Percentiles rank a stretch among this genome's conserved stretches.
phyloP scores from a whole-genome alignment of 2,888 invertebrate species.

The Chorisops tibialis region DNA sequence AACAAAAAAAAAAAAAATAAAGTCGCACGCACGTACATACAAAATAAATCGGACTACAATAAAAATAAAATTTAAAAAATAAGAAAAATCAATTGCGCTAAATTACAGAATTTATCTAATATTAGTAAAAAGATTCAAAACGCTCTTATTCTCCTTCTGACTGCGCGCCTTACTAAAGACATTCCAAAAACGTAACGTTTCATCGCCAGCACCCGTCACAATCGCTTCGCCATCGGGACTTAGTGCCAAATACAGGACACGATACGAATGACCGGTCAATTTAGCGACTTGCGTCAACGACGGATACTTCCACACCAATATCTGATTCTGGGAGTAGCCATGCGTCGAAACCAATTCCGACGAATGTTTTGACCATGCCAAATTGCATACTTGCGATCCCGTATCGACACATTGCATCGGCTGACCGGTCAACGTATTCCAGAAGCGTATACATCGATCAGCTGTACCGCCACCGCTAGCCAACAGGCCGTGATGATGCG shows the following conservation, averaged over 20 bases:
- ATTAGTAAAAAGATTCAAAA: conserved; percentile 87
- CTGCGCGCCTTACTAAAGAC: conserved; percentile 97
- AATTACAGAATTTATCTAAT: conserved; percentile 60
- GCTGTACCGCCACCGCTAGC: conserved; percentile 99
- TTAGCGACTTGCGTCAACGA: conserved; percentile 95
- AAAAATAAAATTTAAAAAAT: conserved; percentile 29
- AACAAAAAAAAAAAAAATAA: conserved; percentile 14
- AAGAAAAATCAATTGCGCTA: conserved; percentile 23
- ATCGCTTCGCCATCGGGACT: conserved; percentile 98
- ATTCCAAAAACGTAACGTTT: conserved; percentile 97
- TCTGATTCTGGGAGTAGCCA: conserved; percentile 98
- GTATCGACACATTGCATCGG: conserved; percentile 98
- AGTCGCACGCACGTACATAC: neutral
- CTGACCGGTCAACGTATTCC: conserved; percentile 97
- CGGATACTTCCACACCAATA: conserved; percentile 98
- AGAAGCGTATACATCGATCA: conserved; percentile 93
- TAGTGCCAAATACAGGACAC: conserved; percentile 92
- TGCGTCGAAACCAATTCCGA: conserved; percentile 97
- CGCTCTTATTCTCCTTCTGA: conserved; percentile 90
- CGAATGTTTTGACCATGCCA: conserved; percentile 98
- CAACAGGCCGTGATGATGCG: conserved; percentile 94
- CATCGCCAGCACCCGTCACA: conserved; percentile 98
- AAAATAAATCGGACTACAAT: conserved; percentile 16
- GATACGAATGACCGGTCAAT: conserved; percentile 92
- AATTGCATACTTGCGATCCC: conserved; percentile 95